Evolutionary conservation across 2,113 vertebrate species (phyloP), one percentile per base, ranked within the genome.

Genomic region (Pangasianodon hypophthalmus): DNA sequence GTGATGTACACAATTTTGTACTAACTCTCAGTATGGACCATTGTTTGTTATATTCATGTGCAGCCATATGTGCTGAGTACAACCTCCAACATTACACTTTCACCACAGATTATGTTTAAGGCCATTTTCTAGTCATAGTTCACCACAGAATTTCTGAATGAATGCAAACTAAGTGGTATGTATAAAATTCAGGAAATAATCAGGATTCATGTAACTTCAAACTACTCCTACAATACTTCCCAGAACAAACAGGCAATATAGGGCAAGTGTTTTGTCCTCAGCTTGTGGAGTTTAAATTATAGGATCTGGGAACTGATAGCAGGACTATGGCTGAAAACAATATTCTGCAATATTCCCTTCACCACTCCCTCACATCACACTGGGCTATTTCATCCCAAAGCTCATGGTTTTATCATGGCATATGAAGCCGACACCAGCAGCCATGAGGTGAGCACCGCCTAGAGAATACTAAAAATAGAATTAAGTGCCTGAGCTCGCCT

Each of bases 401-500:
- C 69, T 80, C 44, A 48, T 56, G 84, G 84, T 86, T 89, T 89
- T 56, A 86, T 85, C 84, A 79, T 37, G 71, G 46, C 37, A 41
- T 37, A 14, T 64, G 69, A 62, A 62, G 71, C n/a, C 62, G 29
- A 64, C 69, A 73, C 60, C 24, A 60, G 50, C 81, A 60, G 86
- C 26, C n/a, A 50, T 41, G 84, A 89, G 88, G 88, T 84, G 84
- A 83, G 62, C 50, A 54, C 64, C 48, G 77, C 52, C 81, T 84
- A 85, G 56, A 71, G 89, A 85, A 88, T 89, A 89, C 85, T 91
- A 87, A 90, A 88, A 69, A 91, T 88, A 91, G 79, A 79, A 19
- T 19, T 67, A 82, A 52, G 75, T 83, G 89, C 82, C 75, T 71
- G 58, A 8, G 32, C 82, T 60, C 19, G 82, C 10, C 82, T 41